Evolutionary conservation across 2,888 invertebrate genomes (phyloP).

Genomic region (Diaphora mendica): DNA sequence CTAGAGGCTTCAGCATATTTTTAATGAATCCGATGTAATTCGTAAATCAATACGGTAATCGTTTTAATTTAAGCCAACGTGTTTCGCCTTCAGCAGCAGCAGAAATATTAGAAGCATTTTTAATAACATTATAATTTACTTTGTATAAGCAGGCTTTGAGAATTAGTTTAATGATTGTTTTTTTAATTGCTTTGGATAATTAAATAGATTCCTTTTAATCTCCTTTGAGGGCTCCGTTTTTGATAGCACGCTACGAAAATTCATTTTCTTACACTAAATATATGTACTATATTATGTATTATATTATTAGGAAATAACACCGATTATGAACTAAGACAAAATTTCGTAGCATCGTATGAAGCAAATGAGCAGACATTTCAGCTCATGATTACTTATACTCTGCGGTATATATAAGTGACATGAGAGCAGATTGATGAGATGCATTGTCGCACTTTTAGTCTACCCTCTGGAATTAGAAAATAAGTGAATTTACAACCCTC

Average conservation of each 20-base stretch:
- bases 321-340: neutral
- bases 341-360: neutral
- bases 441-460: too few relatives aligned
- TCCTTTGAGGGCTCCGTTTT: too few relatives aligned
- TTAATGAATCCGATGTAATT: conserved; percentile 2
- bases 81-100: conserved; percentile 20
- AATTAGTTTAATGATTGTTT: conserved; percentile 8
- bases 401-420: too few relatives aligned
- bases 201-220: neutral
- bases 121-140: conserved; percentile 42
- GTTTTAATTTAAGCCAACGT: conserved; percentile 29
- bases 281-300: neutral
- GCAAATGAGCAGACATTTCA: neutral
- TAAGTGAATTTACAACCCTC: too few relatives aligned
- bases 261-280: neutral
- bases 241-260: neutral
- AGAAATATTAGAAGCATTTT: conserved; percentile 33
- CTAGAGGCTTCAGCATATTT: neutral
- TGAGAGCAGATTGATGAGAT: too few relatives aligned
- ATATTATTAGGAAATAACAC: neutral
- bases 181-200: conserved; percentile 23
- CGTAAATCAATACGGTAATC: conserved; percentile 25
- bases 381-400: too few relatives aligned
- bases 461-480: too few relatives aligned
- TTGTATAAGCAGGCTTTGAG: conserved; percentile 17